Evolutionary conservation across 2,888 invertebrate species (phyloP).

Genomic region (Habrosyne pyritoides): DNA sequence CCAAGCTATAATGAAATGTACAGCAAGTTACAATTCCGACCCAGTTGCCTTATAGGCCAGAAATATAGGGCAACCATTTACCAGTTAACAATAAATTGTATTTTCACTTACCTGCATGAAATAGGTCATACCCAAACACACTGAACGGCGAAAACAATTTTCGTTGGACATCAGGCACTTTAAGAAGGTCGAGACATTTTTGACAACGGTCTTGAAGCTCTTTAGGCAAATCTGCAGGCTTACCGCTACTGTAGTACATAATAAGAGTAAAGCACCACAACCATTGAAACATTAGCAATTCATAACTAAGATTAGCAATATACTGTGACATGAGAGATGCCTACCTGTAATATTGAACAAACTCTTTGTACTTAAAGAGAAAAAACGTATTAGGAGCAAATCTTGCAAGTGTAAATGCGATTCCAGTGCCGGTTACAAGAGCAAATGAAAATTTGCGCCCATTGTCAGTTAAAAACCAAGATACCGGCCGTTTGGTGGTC

Average conservation of each 20-base stretch:
- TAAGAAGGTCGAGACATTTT: conserved; percentile 84
- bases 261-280: no score
- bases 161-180: conserved; percentile 76
- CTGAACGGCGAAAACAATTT: conserved; percentile 86
- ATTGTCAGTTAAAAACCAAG: conserved; percentile 81
- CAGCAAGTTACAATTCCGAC: no score
- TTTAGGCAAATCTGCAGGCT: conserved; percentile 80
- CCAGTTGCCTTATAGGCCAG: no score
- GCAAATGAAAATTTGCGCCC: conserved; percentile 81
- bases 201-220: conserved; percentile 77
- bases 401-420: conserved; percentile 78
- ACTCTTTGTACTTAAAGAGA: conserved; percentile 84
- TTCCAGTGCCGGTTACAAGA: conserved; percentile 66
- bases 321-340: no score
- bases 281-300: conserved; percentile 7
- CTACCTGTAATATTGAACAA: conserved; percentile 86
- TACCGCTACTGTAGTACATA: conserved; percentile 79
- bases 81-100: conserved; percentile 10
- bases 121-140: conserved; percentile 88
- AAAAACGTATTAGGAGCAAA: conserved; percentile 85
- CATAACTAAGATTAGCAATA: conserved; percentile 1
- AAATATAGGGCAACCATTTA: no score
- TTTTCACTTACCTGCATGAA: conserved; percentile 84
- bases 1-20: no score
- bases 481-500: conserved; percentile 55